Evolutionary conservation across 2,797 vertebrate species (phyloP).

Genomic region (Manis javanica): DNA sequence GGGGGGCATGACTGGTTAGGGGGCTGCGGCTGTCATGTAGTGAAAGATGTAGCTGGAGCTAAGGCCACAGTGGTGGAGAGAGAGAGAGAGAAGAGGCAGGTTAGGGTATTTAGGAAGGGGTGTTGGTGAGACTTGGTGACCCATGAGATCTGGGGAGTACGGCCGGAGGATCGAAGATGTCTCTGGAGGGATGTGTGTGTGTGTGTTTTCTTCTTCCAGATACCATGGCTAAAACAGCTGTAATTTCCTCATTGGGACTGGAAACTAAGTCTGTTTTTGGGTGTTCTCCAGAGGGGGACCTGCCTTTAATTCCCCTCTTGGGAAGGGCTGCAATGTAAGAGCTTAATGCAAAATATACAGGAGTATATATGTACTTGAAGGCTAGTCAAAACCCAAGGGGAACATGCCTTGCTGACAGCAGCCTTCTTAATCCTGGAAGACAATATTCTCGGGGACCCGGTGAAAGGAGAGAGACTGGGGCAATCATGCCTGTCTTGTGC

Average conservation of each 20-base stretch:
- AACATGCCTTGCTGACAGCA: neutral
- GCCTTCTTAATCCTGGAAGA: neutral
- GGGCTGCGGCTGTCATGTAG: neutral
- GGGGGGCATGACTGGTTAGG: neutral
- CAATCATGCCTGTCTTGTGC: neutral
- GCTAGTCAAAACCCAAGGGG: neutral
- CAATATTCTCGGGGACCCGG: neutral
- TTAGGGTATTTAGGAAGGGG: neutral
- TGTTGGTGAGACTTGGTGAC: neutral
- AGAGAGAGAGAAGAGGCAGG: neutral
- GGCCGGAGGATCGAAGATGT: neutral
- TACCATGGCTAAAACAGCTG: neutral
- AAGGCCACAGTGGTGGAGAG: neutral
- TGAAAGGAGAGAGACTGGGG: neutral
- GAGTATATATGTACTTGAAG: neutral
- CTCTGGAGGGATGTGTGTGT: neutral
- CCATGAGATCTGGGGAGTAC: neutral
- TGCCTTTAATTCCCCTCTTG: neutral
- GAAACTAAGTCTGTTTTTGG: neutral
- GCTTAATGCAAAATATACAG: neutral
- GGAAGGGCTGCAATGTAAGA: neutral
- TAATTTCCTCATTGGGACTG: neutral
- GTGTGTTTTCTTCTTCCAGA: neutral
- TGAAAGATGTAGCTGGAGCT: neutral
- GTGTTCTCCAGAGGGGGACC: neutral